Percentiles rank a stretch among this genome's conserved stretches.
Conservation (phyloP, 2,888 invertebrate species). For the Andrena minutula region DNA sequence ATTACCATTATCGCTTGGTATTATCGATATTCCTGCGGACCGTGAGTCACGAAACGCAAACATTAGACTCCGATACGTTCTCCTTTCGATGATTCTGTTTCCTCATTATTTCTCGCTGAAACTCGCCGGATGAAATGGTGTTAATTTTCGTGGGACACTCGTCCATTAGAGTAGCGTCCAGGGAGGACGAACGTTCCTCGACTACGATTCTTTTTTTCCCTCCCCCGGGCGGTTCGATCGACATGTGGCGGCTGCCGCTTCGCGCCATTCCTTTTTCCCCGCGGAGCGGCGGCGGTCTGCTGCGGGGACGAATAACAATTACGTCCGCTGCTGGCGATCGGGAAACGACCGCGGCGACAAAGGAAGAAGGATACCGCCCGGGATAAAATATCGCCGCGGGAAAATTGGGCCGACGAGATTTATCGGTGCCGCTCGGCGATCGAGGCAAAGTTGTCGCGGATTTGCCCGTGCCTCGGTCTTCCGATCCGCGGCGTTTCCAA, state of each 20-base stretch:
- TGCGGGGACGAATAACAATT: constrained; percentile 28
- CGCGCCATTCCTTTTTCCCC: background rate
- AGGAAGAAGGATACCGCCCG: background rate
- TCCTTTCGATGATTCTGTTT: no score
- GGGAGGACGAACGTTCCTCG: background rate
- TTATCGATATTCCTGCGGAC: constrained; percentile 21
- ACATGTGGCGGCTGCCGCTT: background rate
- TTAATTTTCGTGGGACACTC: background rate
- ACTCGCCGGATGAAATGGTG: background rate
- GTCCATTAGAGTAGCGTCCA: background rate
- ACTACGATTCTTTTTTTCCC: background rate
- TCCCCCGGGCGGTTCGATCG: background rate
- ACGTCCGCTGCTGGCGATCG: background rate
- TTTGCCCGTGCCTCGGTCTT: background rate
- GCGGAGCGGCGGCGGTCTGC: background rate
- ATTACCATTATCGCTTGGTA: background rate
- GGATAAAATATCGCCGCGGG: constrained; percentile 37
- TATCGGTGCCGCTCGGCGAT: constrained; percentile 27
- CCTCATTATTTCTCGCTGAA: no score
- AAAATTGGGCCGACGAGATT: constrained; percentile 45
- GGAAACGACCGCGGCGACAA: background rate
- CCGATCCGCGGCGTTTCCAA: constrained; percentile 36
- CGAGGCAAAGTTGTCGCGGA: background rate
- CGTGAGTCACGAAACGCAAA: no score
- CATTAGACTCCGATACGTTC: no score